Evolutionary conservation across 2,888 invertebrate genomes (phyloP).

Genomic region (Dorcus parallelipipedus): DNA sequence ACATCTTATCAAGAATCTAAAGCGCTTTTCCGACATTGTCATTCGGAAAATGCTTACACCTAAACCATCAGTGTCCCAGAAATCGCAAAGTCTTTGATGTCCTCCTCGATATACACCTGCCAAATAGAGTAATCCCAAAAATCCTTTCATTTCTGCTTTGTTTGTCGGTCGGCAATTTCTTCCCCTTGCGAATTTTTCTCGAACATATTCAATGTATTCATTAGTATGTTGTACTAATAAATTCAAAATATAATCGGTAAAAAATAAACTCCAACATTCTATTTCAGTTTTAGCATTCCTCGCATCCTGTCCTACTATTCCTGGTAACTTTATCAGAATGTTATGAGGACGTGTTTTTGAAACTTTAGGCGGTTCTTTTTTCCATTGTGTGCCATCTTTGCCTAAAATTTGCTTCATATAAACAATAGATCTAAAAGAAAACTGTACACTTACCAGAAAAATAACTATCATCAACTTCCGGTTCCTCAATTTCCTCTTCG

Average conservation of each 20-base stretch:
- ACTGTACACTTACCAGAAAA: background rate
- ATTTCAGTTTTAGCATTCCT: slow-evolving; percentile 13
- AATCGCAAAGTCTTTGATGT: slow-evolving; percentile 21
- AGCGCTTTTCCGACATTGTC: slow-evolving; percentile 24
- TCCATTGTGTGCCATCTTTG: slow-evolving; percentile 10
- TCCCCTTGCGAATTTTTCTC: slow-evolving; percentile 19
- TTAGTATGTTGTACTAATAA: slow-evolving; percentile 25
- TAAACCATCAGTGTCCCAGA: slow-evolving; percentile 26
- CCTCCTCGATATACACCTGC: slow-evolving; percentile 26
- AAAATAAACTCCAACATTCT: slow-evolving; percentile 17
- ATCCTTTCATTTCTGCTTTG: slow-evolving; percentile 25
- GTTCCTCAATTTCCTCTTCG: background rate
- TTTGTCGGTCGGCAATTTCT: slow-evolving; percentile 22
- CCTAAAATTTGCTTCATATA: background rate
- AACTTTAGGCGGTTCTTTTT: slow-evolving; percentile 8
- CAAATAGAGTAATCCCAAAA: slow-evolving; percentile 30
- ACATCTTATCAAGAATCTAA: slow-evolving; percentile 24
- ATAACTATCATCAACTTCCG: background rate
- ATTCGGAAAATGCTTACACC: slow-evolving; percentile 28
- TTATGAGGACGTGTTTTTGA: slow-evolving; percentile 13
- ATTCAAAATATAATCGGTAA: slow-evolving; percentile 5
- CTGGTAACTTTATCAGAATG: slow-evolving; percentile 14
- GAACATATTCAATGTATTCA: slow-evolving; percentile 25
- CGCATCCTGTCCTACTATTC: slow-evolving; percentile 9
- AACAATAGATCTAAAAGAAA: background rate